Evolutionary conservation across 2,113 vertebrate genomes (phyloP).

Genomic region (Eulemur rufifrons): DNA sequence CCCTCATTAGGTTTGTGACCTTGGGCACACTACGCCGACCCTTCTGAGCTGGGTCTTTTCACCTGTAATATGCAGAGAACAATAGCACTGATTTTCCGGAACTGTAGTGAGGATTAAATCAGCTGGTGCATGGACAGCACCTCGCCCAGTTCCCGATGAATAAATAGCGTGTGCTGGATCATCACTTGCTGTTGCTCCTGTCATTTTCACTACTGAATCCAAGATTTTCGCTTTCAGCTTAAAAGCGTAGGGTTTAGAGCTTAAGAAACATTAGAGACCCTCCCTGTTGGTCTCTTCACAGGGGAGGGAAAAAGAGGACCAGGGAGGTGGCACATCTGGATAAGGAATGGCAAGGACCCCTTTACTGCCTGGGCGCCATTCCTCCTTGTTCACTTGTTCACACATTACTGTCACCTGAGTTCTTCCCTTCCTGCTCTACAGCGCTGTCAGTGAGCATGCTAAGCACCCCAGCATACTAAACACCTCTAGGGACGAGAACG

Average conservation of each 20-base stretch:
- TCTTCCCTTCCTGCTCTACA: neutral
- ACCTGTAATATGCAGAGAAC: neutral
- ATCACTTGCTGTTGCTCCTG: neutral
- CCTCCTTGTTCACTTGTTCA: neutral
- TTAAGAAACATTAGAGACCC: neutral
- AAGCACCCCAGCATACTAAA: neutral
- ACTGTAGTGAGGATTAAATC: neutral
- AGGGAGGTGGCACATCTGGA: neutral
- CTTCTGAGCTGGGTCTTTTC: neutral
- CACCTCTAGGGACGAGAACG: neutral
- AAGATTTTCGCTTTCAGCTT: neutral
- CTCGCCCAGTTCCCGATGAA: too few species aligned
- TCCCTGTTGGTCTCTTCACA: neutral
- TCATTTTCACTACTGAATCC: neutral
- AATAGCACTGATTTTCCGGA: too few species aligned
- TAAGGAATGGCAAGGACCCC: neutral
- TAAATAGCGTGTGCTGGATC: accelerated
- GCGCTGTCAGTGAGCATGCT: neutral
- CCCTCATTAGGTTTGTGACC: neutral
- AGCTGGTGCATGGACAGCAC: neutral
- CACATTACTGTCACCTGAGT: too few species aligned
- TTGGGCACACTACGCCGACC: neutral
- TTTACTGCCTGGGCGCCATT: accelerated
- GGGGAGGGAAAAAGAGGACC: neutral
- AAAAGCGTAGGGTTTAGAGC: neutral